phyloP scores from a whole-genome alignment of 2,888 invertebrate genomes.

The Dynastes tityus region DNA sequence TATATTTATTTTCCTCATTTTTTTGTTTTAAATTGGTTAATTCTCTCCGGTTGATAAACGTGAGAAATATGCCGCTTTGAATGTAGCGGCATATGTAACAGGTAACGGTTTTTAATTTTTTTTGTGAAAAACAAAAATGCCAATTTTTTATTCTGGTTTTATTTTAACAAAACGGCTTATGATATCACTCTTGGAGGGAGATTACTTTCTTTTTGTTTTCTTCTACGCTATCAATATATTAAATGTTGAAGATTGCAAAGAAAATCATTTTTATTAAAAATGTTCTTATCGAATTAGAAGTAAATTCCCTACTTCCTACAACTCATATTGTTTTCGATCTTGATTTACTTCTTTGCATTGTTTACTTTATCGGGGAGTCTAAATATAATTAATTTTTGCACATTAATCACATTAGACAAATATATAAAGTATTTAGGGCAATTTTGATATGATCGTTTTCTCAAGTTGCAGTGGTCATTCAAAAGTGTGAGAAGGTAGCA shows the following conservation, averaged over 20 bases:
- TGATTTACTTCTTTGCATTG: not conserved
- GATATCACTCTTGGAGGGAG: conserved; percentile 10
- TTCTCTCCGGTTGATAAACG: conserved; percentile 39
- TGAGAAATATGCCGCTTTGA: conserved; percentile 29
- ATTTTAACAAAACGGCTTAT: no score
- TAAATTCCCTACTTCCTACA: not conserved
- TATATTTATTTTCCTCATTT: not conserved
- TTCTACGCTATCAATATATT: not conserved
- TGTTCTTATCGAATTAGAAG: no score
- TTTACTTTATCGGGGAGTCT: not conserved
- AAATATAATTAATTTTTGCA: conserved; percentile 7
- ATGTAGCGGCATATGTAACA: not conserved
- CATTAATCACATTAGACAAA: conserved; percentile 2
- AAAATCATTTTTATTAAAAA: no score
- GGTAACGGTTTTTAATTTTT: not conserved
- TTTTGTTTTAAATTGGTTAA: not conserved
- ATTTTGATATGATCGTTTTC: no score
- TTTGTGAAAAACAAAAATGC: not conserved
- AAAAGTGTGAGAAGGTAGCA: no score
- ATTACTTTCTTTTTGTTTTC: not conserved
- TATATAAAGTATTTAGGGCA: no score
- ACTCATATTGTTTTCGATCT: not conserved
- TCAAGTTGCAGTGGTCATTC: no score
- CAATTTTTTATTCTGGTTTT: not conserved
- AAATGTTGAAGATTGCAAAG: no score